Conservation (phyloP, 1,140 invertebrate genomes). For the Papilio dardanus region DNA sequence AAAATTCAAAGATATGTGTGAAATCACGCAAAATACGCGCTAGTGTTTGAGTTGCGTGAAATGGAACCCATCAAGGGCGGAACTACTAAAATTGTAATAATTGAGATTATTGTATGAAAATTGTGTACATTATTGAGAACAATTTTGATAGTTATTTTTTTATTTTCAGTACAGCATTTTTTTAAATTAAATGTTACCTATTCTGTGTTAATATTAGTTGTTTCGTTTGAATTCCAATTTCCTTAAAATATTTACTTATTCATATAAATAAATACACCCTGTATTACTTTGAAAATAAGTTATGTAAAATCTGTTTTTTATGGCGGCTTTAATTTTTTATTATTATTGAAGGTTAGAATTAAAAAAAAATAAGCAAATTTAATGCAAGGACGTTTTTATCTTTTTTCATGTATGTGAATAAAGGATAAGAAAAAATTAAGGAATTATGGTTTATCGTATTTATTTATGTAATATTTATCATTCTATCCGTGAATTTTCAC, state of each 20-base stretch:
- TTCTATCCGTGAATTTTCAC: background rate
- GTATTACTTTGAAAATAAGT: background rate
- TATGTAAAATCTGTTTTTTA: background rate
- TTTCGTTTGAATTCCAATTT: conserved; percentile 2
- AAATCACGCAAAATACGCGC: too few species aligned
- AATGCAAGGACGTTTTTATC: background rate
- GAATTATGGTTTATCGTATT: background rate
- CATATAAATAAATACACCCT: background rate
- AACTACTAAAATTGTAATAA: background rate
- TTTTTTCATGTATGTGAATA: background rate
- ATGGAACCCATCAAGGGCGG: too few species aligned
- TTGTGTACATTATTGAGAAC: conserved; percentile 20
- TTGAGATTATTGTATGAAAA: conserved; percentile 17
- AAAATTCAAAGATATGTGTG: too few species aligned
- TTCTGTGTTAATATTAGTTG: conserved; percentile 6
- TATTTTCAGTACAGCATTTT: conserved; percentile 10
- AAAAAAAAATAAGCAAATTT: background rate
- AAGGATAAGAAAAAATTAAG: background rate
- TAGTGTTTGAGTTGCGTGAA: too few species aligned
- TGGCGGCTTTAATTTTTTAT: background rate
- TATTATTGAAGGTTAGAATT: background rate
- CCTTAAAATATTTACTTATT: background rate
- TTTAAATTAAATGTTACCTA: background rate
- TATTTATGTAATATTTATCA: background rate
- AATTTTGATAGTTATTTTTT: background rate